A percentile compares a stretch with the other conserved stretches of the same genome.
Conservation (phyloP, 2,888 invertebrate species). For the Zygaena filipendulae region DNA sequence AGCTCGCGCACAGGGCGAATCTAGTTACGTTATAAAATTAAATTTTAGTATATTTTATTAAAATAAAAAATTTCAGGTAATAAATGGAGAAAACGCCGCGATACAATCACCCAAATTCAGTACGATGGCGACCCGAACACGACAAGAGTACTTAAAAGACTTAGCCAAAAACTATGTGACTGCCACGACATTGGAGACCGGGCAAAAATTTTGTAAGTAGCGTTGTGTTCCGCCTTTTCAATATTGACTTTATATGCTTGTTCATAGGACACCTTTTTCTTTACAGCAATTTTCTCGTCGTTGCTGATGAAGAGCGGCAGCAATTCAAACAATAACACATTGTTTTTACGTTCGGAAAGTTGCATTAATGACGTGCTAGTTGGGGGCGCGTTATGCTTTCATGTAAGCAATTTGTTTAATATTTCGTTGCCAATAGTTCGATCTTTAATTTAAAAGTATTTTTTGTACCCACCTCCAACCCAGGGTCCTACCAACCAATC, state of each 20-base stretch:
- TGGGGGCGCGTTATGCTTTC: slow-evolving; percentile 85
- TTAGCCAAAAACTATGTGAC: slow-evolving; percentile 86
- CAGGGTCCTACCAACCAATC: too few species aligned
- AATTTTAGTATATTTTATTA: too few species aligned
- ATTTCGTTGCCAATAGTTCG: too few species aligned
- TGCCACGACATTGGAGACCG: slow-evolving; percentile 82
- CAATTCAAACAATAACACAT: slow-evolving; percentile 77
- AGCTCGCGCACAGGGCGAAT: too few species aligned
- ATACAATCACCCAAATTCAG: slow-evolving; percentile 96
- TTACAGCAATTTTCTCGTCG: slow-evolving; percentile 77
- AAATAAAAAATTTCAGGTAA: too few species aligned
- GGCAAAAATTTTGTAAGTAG: slow-evolving; percentile 90
- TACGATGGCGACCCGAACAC: slow-evolving; percentile 95
- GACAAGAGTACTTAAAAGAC: slow-evolving; percentile 96
- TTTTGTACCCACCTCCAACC: too few species aligned
- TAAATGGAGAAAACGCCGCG: slow-evolving; percentile 97
- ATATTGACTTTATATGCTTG: slow-evolving; percentile 4
- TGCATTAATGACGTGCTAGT: slow-evolving; percentile 80
- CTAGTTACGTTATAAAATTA: too few species aligned
- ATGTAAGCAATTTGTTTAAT: slow-evolving; percentile 72
- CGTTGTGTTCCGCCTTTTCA: too few species aligned
- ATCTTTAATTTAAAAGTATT: not conserved
- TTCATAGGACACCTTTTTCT: too few species aligned
- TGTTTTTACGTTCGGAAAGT: slow-evolving; percentile 57
- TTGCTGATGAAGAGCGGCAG: slow-evolving; percentile 71